These are phyloP conservation scores for Phyto melanocephala DNA, from an alignment of 2,888 invertebrate genomes.

Conservation along the genomic window DNA sequence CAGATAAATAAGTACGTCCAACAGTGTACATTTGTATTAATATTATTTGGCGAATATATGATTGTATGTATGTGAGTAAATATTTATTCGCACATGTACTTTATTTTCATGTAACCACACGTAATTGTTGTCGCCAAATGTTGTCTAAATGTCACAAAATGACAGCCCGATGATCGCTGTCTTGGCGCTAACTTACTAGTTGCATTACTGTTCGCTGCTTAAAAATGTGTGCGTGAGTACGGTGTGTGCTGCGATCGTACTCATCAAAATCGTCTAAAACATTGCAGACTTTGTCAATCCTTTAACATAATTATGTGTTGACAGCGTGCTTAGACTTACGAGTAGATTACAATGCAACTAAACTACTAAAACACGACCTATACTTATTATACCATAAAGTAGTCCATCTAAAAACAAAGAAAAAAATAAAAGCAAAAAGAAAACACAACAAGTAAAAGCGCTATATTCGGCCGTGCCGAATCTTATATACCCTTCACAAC, in stretches of 20 bases:
- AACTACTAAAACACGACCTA: not conserved
- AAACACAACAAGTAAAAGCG: too few relatives aligned
- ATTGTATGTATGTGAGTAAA: not conserved
- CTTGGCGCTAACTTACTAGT: conserved; percentile 54
- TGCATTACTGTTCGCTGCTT: not conserved
- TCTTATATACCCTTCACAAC: too few relatives aligned
- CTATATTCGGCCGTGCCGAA: too few relatives aligned
- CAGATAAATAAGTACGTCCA: too few relatives aligned
- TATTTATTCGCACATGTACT: not conserved
- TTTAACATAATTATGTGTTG: conserved; percentile 65
- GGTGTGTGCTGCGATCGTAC: conserved; percentile 21
- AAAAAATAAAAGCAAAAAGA: too few relatives aligned
- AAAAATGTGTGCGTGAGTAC: not conserved
- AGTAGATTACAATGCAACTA: conserved; percentile 34
- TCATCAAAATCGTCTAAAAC: conserved; percentile 58
- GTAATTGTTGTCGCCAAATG: conserved; percentile 71
- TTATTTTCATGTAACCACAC: conserved; percentile 65
- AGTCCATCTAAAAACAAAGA: conserved; percentile 33
- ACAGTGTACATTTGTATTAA: too few relatives aligned
- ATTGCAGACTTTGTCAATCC: conserved; percentile 62
- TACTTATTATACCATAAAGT: conserved; percentile 12
- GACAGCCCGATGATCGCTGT: conserved; percentile 61
- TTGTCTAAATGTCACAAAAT: conserved; percentile 65
- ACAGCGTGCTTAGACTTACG: conserved; percentile 59
- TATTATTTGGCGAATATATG: not conserved